Evolutionary conservation across 2,113 vertebrate genomes (phyloP).

Genomic region (Odobenus rosmarus): DNA sequence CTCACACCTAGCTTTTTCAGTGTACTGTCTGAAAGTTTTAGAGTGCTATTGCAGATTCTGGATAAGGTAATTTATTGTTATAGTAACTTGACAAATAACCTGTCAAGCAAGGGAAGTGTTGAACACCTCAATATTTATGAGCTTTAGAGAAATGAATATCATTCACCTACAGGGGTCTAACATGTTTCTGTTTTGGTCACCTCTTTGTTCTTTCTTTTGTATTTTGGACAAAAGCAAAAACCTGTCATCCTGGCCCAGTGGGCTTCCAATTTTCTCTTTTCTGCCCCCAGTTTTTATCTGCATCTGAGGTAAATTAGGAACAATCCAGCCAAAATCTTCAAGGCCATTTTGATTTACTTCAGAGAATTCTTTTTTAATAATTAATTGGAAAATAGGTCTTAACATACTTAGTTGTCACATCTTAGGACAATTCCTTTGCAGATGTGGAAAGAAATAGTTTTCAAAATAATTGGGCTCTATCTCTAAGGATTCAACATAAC

Average conservation of each 20-base stretch:
- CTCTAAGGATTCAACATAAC: not conserved
- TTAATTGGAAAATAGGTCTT: constrained; percentile 41
- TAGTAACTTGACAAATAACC: not conserved
- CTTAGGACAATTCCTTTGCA: not conserved
- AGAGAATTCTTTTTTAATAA: constrained; percentile 21
- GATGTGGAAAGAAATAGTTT: not conserved
- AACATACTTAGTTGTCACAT: not conserved
- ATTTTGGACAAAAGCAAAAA: not conserved
- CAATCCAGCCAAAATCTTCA: not conserved
- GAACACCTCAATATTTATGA: not conserved
- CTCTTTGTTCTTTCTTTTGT: not conserved
- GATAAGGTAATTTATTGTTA: not conserved
- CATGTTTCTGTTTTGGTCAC: not conserved
- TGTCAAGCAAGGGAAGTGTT: not conserved
- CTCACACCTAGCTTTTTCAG: not conserved
- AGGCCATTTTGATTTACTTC: constrained; percentile 3
- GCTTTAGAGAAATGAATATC: not conserved
- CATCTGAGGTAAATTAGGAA: not conserved
- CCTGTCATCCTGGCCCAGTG: not conserved
- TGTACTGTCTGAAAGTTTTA: not conserved
- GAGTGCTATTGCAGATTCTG: not conserved
- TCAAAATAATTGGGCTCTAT: not conserved
- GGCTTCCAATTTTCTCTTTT: not conserved
- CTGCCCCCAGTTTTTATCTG: not conserved
- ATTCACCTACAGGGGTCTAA: not conserved